These are phyloP conservation scores for Salpingus planirostris DNA, from an alignment of 2,888 invertebrate species.

Conservation along the genomic window DNA sequence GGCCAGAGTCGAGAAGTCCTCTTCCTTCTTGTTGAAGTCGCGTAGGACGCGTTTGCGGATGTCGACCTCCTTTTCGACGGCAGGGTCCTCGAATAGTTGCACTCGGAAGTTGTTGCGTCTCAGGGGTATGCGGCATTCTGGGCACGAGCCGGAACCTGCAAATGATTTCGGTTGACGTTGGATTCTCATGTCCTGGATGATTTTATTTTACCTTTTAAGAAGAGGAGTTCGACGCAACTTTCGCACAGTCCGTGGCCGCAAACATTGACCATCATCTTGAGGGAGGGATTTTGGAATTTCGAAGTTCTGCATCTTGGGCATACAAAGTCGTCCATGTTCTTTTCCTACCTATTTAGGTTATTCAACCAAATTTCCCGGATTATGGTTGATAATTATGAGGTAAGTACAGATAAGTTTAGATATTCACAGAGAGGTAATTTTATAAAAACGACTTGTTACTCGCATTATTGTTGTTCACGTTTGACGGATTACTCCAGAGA, in stretches of 20 bases:
- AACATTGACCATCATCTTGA: conserved; percentile 95
- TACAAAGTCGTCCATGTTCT: conserved; percentile 67
- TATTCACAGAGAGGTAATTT: too few relatives aligned
- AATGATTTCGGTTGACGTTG: conserved; percentile 1
- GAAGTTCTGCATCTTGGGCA: conserved; percentile 96
- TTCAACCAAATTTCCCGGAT: too few relatives aligned
- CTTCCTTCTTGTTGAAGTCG: conserved; percentile 92
- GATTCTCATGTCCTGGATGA: too few relatives aligned
- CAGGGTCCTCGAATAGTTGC: conserved; percentile 92
- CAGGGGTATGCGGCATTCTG: conserved; percentile 84
- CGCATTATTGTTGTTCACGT: too few relatives aligned
- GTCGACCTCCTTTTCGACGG: conserved; percentile 96
- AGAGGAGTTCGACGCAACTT: conserved; percentile 92
- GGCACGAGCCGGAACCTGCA: conserved; percentile 84
- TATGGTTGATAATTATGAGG: too few relatives aligned
- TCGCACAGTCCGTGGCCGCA: conserved; percentile 98
- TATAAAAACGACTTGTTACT: too few relatives aligned
- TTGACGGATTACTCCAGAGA: too few relatives aligned
- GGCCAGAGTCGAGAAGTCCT: conserved; percentile 73
- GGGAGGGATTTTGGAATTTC: conserved; percentile 92
- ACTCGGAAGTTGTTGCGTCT: conserved; percentile 85
- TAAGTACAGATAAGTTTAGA: too few relatives aligned
- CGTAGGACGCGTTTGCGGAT: conserved; percentile 80
- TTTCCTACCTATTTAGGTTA: not conserved
- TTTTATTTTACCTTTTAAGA: conserved; percentile 96